phyloP scores from a whole-genome alignment of 2,888 invertebrate genomes.

The Leucophenga maculata region DNA sequence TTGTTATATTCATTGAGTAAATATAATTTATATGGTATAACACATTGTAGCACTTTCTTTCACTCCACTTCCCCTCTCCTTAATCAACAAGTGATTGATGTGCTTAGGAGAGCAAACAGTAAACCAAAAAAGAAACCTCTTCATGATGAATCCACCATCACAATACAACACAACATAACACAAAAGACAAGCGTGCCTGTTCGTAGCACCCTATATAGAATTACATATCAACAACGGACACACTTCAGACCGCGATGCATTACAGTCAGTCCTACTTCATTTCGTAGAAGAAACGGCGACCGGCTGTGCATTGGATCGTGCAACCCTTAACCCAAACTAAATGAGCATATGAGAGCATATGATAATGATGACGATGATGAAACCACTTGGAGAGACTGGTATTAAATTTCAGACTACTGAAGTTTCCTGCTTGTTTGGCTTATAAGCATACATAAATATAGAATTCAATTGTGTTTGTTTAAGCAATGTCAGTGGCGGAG shows the following conservation, averaged over 20 bases:
- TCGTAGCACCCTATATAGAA: neutral
- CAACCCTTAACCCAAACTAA: too few species aligned
- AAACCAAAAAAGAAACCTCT: constrained; percentile 13
- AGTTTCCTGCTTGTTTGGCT: too few species aligned
- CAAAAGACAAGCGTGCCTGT: neutral
- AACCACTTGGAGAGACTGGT: too few species aligned
- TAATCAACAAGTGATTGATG: constrained; percentile 61
- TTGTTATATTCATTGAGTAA: too few species aligned
- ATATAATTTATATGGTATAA: too few species aligned
- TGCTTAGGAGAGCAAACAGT: neutral
- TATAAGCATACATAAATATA: too few species aligned
- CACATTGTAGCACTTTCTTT: neutral
- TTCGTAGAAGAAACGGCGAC: too few species aligned
- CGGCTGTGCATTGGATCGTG: too few species aligned
- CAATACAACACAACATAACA: too few species aligned
- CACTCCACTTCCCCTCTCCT: constrained; percentile 7
- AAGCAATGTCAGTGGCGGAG: neutral
- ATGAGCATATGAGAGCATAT: too few species aligned
- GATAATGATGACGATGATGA: too few species aligned
- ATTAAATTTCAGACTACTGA: too few species aligned
- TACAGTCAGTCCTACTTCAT: neutral
- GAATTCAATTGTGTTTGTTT: neutral
- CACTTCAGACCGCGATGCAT: neutral
- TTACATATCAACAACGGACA: neutral
- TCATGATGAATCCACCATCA: neutral